These are phyloP conservation scores for Sitta europaea DNA, from an alignment of 2,113 vertebrate genomes.

Conservation along the genomic window DNA sequence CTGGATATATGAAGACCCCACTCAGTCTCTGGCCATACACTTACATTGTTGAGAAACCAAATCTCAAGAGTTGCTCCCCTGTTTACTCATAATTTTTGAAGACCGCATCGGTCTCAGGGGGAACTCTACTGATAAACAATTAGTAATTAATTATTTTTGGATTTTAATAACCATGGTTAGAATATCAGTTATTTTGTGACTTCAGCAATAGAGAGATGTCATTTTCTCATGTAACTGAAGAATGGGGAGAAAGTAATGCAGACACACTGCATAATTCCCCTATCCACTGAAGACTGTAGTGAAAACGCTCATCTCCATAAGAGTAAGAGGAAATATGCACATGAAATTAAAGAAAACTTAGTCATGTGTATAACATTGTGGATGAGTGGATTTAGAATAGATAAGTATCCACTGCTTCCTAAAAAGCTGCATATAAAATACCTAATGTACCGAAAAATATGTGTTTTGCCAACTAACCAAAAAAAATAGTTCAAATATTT, in stretches of 20 bases:
- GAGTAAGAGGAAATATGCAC: neutral
- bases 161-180: neutral
- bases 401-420: neutral
- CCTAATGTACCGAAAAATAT: neutral
- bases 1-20: neutral
- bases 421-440: neutral
- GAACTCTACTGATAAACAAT: neutral
- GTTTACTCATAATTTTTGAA: neutral
- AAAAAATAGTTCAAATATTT: neutral
- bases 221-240: neutral
- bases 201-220: neutral
- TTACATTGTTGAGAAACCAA: neutral
- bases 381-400: neutral
- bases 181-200: neutral
- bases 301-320: neutral
- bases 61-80: neutral
- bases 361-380: neutral
- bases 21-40: no score
- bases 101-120: neutral
- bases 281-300: neutral
- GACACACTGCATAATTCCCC: neutral
- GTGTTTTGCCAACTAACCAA: neutral
- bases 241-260: neutral
- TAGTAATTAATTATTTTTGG: neutral
- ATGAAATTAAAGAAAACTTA: neutral